Base-by-base conservation (phyloP, 1,140 invertebrate species). In the Lordiphosa mommai region DNA sequence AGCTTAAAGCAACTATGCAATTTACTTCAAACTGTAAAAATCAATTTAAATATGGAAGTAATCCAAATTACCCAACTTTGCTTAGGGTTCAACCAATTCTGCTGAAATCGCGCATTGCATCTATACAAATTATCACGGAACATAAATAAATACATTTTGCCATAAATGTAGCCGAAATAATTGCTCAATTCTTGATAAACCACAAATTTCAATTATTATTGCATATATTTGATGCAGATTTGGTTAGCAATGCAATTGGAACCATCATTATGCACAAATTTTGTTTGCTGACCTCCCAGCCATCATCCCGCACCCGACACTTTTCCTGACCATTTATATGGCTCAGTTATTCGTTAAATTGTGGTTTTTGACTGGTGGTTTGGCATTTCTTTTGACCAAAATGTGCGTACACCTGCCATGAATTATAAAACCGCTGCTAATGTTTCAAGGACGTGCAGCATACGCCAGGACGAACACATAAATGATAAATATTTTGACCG, bases 401-500 rank as follows among this genome's bases (percentile, higher is more conserved):
- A 17, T 9, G 13, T 6, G 12, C 37, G 17, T 29, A 23, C 47
- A 66, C 53, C 76, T 67, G 76, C 49, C 34, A 76, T 84, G 76
- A 82, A 84, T 84, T 72, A 84, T 84, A 72, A 64, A 76, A 84
- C 58, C 67, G 40, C 64, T 55, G 57, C 29, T 59, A 68, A 58
- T 61, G 64, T 77, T 65, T 72, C 60, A 84, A 84, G 60, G 59
- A 84, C 70, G 53, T 59, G 17, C 40, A 49, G 49, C 34, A 47
- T 43, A 49, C 38, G 52, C 20, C 29, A 36, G 50, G 36, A 13
- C 17, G 49, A 59, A 41, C 4, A 47, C 20, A 63, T 52, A 57
- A 73, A 69, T 79, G 74, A 70, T 80, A 80, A 71, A 80, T 84
- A 84, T 84, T 76, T 77, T 77, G 79, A 84, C 77, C 77, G 41